These are phyloP conservation scores for Mus minutoides DNA, from an alignment of 2,797 vertebrate genomes.

Conservation along the genomic window DNA sequence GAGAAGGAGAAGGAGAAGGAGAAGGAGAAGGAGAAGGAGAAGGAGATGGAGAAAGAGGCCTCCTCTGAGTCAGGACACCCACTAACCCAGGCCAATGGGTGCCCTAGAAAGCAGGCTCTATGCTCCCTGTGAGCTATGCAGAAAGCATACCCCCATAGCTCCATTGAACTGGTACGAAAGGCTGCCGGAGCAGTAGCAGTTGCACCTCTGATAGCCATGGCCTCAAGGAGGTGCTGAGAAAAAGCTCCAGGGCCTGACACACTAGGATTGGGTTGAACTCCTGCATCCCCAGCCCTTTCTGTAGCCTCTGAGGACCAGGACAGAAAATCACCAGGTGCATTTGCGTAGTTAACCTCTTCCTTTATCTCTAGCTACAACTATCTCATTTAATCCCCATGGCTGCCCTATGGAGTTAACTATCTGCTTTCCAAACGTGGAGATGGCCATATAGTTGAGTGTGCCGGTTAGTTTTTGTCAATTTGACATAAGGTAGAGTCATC, in stretches of 20 bases:
- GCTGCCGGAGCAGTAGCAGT: background rate
- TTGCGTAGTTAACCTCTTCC: background rate
- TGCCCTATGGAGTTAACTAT: fast-evolving
- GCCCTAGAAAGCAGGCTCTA: background rate
- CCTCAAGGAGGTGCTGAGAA: background rate
- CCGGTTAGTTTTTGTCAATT: background rate
- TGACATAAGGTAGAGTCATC: background rate
- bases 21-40: too few species aligned
- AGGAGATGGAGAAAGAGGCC: background rate
- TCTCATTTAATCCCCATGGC: background rate
- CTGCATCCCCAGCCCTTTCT: background rate
- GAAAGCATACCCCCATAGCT: background rate
- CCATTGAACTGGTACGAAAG: background rate
- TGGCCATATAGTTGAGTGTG: background rate
- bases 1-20: too few species aligned
- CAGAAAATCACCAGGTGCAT: background rate
- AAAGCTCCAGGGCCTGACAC: background rate
- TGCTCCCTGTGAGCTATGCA: background rate
- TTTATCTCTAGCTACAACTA: background rate
- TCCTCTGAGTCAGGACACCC: background rate
- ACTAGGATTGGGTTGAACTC: background rate
- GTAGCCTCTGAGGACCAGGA: background rate
- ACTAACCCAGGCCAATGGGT: too few species aligned
- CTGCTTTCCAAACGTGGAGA: background rate
- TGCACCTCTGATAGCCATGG: background rate